Conservation (phyloP, 2,797 vertebrate genomes). For the Jordanella pulchra region DNA sequence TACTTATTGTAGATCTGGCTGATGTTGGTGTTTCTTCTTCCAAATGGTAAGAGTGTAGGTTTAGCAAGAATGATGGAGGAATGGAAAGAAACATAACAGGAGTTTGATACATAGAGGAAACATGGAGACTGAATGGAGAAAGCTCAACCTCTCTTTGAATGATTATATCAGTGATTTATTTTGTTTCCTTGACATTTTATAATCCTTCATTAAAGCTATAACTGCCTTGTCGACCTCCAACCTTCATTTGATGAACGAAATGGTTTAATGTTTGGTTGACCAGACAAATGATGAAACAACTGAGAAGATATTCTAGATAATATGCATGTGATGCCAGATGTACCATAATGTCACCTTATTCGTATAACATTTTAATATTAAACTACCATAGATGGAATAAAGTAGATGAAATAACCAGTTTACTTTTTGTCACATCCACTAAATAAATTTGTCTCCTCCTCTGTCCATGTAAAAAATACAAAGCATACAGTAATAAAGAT, state of each 20-base stretch:
- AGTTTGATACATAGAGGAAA: constrained; percentile 6
- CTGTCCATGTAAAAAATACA: neutral
- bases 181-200: no score
- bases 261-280: no score
- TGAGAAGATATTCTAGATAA: neutral
- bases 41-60: neutral
- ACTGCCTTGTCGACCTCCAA: no score
- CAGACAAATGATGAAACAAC: neutral
- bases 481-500: neutral
- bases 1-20: constrained; percentile 12
- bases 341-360: neutral
- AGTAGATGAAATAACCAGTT: neutral
- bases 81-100: constrained; percentile 1
- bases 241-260: no score
- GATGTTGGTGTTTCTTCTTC: constrained; percentile 11
- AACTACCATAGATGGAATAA: neutral
- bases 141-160: neutral
- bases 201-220: no score
- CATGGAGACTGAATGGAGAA: constrained; percentile 12
- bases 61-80: neutral
- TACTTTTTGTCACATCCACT: neutral
- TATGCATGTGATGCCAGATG: neutral
- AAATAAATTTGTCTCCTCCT: neutral
- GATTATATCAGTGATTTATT: neutral
- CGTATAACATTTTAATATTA: neutral